phyloP scores from a whole-genome alignment of 35 echinoderm and acorn worm species.

The Apostichopus japonicus region DNA sequence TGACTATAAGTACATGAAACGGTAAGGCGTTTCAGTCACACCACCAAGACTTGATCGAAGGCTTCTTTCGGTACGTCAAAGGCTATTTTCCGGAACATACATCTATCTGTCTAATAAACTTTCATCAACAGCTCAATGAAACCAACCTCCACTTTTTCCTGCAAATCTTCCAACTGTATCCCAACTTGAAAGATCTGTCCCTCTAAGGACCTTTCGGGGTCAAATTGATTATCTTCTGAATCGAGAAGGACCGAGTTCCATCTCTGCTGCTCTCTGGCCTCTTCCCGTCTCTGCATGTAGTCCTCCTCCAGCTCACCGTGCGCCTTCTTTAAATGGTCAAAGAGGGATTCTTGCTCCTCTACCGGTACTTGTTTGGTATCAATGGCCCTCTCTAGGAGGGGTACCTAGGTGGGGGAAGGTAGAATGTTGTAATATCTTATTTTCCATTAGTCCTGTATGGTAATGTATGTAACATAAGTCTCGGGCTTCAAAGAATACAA shows the following conservation, averaged over 20 bases:
- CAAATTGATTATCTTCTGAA: slow-evolving; percentile 67
- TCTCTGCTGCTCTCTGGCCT: slow-evolving; percentile 65
- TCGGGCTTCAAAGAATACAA: too few species aligned
- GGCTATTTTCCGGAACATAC: background rate
- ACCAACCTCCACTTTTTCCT: slow-evolving; percentile 82
- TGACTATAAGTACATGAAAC: too few species aligned
- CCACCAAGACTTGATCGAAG: too few species aligned
- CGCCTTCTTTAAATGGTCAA: slow-evolving; percentile 67
- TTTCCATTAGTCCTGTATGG: too few species aligned
- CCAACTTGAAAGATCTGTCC: slow-evolving; percentile 93
- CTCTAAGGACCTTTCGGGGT: slow-evolving; percentile 82
- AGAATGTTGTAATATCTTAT: too few species aligned
- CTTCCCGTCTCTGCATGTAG: slow-evolving; percentile 89
- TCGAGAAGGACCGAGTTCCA: slow-evolving; percentile 63
- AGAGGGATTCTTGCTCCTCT: slow-evolving; percentile 65
- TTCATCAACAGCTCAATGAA: background rate
- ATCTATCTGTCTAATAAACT: background rate
- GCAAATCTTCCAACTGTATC: slow-evolving; percentile 88
- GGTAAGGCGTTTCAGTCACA: too few species aligned
- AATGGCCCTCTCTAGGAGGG: slow-evolving; percentile 56
- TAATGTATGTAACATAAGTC: too few species aligned
- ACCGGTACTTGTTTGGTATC: slow-evolving; percentile 59
- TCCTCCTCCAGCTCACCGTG: slow-evolving; percentile 79
- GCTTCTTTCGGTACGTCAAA: background rate
- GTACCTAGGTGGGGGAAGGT: slow-evolving; percentile 2